Base-by-base conservation (phyloP, 2,888 invertebrate genomes). In the Abrostola tripartita region DNA sequence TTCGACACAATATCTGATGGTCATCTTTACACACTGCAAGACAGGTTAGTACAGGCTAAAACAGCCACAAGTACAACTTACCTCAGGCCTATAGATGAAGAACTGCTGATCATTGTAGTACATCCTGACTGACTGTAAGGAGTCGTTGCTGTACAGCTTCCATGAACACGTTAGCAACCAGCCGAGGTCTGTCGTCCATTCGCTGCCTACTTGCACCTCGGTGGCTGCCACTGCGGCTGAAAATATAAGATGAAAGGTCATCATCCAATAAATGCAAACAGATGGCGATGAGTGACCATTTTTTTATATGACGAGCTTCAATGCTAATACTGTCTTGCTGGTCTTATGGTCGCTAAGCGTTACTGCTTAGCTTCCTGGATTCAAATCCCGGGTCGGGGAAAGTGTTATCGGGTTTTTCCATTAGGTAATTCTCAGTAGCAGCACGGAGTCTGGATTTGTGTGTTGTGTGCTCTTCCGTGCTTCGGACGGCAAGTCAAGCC, bases 41-140 rank as follows among this genome's bases (percentile, higher is more conserved):
- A 24, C 24, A 2, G 24, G n/a, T n/a, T 24, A 24, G 24, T 1
- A 24, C 24, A 24, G 1, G 24, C 24, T 24, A 2, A 14, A 44
- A 6, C 5, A 47, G 14, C 24, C 24, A 24, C 24, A 24, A 9
- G 14, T 47, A 9, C 24, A 47, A 10, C 67, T 84, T 71, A 93
- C 94, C 87, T 90, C 88, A 7, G 93, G 93, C 64, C 93, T 86
- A 60, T 86, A 92, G 10, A 91, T 83, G 78, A 89, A 76, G 67
- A 92, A 92, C 74, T 92, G 92, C 35, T 84, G 81, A 0, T 85
- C 86, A 35, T 89, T 85, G 41, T 85, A 83, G 68, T 84, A 88
- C 52, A 93, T 74, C 6, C 90, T 79, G 11, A 91, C 90, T 0
- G 93, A 92, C 62, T 92, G 93, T 0, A 94, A 81, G 0, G 85